Base-by-base conservation (phyloP, 2,113 vertebrate genomes). In the Furnarius figulus region DNA sequence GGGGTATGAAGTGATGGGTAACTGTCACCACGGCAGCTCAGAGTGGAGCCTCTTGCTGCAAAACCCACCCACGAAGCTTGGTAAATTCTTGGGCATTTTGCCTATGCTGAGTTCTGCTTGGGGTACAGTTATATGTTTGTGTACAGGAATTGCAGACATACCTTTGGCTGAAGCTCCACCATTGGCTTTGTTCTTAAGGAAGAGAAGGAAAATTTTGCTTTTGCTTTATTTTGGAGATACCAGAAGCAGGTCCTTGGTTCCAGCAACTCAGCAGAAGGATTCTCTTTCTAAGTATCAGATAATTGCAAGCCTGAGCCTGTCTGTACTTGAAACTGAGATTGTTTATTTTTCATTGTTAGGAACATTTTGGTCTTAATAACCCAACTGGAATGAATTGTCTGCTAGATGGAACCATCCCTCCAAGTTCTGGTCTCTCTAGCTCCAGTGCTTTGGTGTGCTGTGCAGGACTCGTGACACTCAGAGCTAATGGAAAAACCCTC, bases 371-470 rank as follows among this genome's bases (percentile, higher is more conserved):
- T 93, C 97, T 99, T 55, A 92, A 95, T 87, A 91, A 76, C 62
- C 97, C 98, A 89, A 93, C 97, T 65, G 99, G 99, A 89, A 99
- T 99, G 98, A 99, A 98, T 58, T 99, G 99, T 97, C 94, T 99
- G 65, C 97, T 99, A 31, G 99, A 99, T 95, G 99, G 99, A 93
- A 99, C 98, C 35, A 98, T 99, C 89, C 99, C 99, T 66, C 98
- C 99, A 1, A 99, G 98, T 95, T 99, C 99, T 13, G 99, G 99
- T 78, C 98, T 99, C 63, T 99, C 99, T 73, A 99, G 99, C 94
- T 99, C 99, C 72, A 99, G 99, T 95, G 99, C 99, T 47, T 96
- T 99, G 96, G 99, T 99, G 78, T 99, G 99, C 90, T 99, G 99
- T 94, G 99, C 99, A 56, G 99, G 98, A 68, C 98, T 99, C 28